These are phyloP conservation scores for Athrips mouffetella DNA, from an alignment of 2,888 invertebrate genomes.

Conservation along the genomic window DNA sequence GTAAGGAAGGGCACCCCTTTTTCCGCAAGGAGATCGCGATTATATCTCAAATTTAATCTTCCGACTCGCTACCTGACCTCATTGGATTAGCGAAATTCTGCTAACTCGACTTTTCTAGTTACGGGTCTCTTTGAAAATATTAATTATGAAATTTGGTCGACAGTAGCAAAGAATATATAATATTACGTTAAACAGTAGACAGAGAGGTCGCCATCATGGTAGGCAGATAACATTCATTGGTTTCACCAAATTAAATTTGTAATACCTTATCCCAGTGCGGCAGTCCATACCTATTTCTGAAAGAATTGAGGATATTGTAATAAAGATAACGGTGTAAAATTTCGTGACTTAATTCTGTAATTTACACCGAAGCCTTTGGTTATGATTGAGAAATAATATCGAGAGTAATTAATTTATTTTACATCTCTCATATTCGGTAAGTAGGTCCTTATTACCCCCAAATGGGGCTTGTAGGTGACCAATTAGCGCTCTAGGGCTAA, in stretches of 20 bases:
- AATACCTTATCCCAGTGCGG: not conserved
- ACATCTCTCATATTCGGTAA: no score
- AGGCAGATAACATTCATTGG: conserved; percentile 2
- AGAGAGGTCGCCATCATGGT: not conserved
- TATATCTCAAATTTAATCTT: conserved; percentile 31
- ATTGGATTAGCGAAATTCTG: conserved; percentile 41
- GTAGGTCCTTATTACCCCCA: no score
- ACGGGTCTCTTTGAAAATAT: conserved; percentile 36
- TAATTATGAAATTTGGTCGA: conserved; percentile 30
- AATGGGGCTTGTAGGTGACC: no score
- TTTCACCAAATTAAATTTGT: conserved; percentile 5
- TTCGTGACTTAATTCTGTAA: no score
- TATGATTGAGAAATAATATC: no score
- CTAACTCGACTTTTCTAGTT: conserved; percentile 35
- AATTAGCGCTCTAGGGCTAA: no score
- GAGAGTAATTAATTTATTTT: no score
- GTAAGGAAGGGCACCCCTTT: not conserved
- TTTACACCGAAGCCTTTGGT: no score
- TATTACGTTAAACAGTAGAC: not conserved
- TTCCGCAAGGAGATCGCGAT: conserved; percentile 20
- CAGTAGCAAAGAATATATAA: no score
- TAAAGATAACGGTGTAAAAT: not conserved
- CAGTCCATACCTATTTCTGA: not conserved
- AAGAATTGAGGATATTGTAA: not conserved
- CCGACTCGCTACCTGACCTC: conserved; percentile 29